Base-by-base conservation (phyloP, 2,113 vertebrate species). In the Xerus inauris region DNA sequence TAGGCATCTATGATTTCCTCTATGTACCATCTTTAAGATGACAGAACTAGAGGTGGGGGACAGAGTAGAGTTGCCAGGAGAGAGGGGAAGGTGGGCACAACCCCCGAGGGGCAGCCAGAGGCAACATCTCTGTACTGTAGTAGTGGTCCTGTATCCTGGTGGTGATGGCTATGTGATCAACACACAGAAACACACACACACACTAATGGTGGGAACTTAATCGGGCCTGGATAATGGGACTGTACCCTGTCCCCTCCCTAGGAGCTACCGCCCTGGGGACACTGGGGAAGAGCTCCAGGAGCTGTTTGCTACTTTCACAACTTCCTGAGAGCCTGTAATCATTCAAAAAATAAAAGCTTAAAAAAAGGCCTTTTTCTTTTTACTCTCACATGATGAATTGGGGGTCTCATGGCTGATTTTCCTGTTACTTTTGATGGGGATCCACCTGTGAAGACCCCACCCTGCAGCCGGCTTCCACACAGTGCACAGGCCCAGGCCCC, bases 231-330 rank as follows among this genome's bases (percentile, higher is more conserved):
- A 32, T 45, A 28, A 32, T 2, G 0, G 42, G 13, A 16, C 45
- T 9, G 13, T 6, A 14, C 51, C 0, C 0, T 0, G 35, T 62
- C 26, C 5, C 2, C 30, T 72, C 42, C 47, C 71, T 45, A 83
- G 35, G 35, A 24, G 13, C 30, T 1, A 5, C 28, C 22, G 11
- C 73, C 6, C 0, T 4, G 22, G 11, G 90, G 17, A 76, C 8
- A 40, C 6, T 40, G 0, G 9, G 20, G 14, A 83, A 19, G 16
- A 19, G 12, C n/a, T n/a, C 22, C 8, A 16, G 14, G 24, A 4
- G 20, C 49, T 4, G 1, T 13, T 45, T 8, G 20, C 26, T 40
- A 35, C 79, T 57, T 67, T 24, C 47, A 9, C 26, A 57, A 87
- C 8, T 40, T 59, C 54, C 28, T 47, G 10, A 1, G 57, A 30